phyloP scores from a whole-genome alignment of 2,797 vertebrate genomes.

The Pseudochirops cupreus region DNA sequence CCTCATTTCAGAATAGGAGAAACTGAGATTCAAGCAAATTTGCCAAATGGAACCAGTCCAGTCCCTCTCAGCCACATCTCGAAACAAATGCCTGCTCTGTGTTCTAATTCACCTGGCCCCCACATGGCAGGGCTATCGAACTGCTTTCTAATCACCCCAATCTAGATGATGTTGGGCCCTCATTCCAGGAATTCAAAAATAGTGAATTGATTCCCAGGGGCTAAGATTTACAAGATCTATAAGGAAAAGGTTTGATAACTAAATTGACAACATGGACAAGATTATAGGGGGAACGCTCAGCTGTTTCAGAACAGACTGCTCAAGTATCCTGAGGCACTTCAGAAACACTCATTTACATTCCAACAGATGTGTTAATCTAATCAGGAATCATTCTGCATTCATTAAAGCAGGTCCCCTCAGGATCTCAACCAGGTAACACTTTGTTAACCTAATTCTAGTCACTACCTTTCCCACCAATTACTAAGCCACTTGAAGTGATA shows the following conservation, averaged over 20 bases:
- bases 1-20: not conserved
- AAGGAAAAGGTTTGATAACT: not conserved
- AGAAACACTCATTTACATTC: not conserved
- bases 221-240: not conserved
- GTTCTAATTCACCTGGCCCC: not conserved
- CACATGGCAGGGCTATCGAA: not conserved
- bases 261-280: not conserved
- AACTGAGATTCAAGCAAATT: not conserved
- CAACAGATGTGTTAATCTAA: conserved; percentile 3
- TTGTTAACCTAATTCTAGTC: not conserved
- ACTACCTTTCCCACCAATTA: not conserved
- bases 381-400: not conserved
- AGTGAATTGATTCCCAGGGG: not conserved
- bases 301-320: not conserved
- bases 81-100: not conserved
- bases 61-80: not conserved
- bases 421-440: not conserved
- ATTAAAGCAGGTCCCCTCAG: not conserved
- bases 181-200: not conserved
- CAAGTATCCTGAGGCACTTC: not conserved
- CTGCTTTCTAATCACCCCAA: not conserved
- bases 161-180: not conserved
- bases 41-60: not conserved
- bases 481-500: not conserved
- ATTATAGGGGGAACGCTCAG: not conserved